These are phyloP conservation scores for Phymorhynchus buccinoides DNA, from an alignment of 1,140 invertebrate genomes.

Conservation along the genomic window DNA sequence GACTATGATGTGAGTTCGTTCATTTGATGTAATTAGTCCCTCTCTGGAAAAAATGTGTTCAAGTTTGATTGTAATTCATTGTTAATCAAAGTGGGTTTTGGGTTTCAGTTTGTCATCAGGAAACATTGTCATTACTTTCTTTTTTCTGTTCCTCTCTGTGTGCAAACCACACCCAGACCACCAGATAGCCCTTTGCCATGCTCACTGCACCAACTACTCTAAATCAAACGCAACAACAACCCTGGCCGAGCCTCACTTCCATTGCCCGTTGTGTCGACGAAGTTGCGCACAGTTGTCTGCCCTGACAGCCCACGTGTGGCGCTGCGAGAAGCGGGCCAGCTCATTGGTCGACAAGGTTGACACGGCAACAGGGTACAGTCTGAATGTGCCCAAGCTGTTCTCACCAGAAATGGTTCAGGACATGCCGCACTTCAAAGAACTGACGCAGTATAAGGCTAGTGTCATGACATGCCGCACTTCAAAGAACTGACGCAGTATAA, in stretches of 20 bases:
- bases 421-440: neutral
- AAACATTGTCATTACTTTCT: neutral
- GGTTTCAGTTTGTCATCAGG: too few relatives aligned
- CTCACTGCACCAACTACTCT: neutral
- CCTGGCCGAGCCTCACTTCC: constrained; percentile 27
- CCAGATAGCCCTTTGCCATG: constrained; percentile 7
- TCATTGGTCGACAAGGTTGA: neutral
- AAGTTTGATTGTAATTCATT: too few relatives aligned
- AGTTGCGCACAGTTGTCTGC: neutral
- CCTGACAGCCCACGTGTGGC: constrained; percentile 23
- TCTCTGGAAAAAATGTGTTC: too few relatives aligned
- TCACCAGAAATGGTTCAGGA: neutral
- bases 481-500: too few relatives aligned
- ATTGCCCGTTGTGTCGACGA: constrained; percentile 30
- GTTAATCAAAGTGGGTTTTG: too few relatives aligned
- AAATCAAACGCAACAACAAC: too few relatives aligned
- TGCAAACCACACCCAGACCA: neutral
- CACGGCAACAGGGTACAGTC: neutral
- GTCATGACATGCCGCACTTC: too few relatives aligned
- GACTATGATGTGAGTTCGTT: too few relatives aligned
- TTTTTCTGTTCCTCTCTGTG: neutral
- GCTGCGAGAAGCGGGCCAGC: constrained; percentile 21
- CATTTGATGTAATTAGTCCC: too few relatives aligned
- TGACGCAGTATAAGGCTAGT: constrained; percentile 14
- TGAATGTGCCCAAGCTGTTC: constrained; percentile 17